Base-by-base conservation (phyloP, 2,888 invertebrate genomes). In the Argyresthia goedartella region DNA sequence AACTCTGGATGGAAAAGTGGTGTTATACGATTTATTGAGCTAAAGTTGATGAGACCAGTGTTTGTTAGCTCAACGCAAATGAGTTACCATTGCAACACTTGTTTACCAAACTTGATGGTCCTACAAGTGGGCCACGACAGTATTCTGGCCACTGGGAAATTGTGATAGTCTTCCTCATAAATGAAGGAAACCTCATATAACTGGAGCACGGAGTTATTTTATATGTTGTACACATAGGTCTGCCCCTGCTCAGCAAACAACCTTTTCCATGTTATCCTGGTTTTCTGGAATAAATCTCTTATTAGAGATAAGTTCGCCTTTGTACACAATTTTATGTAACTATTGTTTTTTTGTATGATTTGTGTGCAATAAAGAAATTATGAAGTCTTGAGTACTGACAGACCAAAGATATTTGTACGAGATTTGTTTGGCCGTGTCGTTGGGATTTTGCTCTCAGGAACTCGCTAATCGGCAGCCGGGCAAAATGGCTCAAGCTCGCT, bases 21-120 rank as follows among this genome's bases (percentile, higher is more conserved):
- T n/a, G 57, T 61, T 9, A 62, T 63, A 35, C 47, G 39, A n/a
- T 50, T 52, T 9, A 15, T 64, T 8, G 59, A 65, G 54, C 50
- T 52, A 47, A 25, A 57, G 15, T 47, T 61, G 16, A 39, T 54
- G 16, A 55, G 53, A 53, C 59, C 58, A 11, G 52, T 62, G 50
- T 64, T 39, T 64, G 61, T 49, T 41, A 56, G 45, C 49, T 63
- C 8, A 59, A 64, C 52, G 57, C 55, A 36, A 64, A 63, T 57
- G 64, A n/a, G n/a, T n/a, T n/a, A n/a, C n/a, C n/a, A n/a, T n/a
- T n/a, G n/a, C n/a, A n/a, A n/a, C n/a, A n/a, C n/a, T n/a, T n/a
- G n/a, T n/a, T n/a, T n/a, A n/a, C n/a, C n/a, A n/a, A n/a, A n/a
- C n/a, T n/a, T n/a, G n/a, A n/a, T n/a, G n/a, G n/a, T n/a, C n/a